These are phyloP conservation scores for Ichneumoninae sp. DNA, from an alignment of 2,888 invertebrate genomes.

Conservation along the genomic window DNA sequence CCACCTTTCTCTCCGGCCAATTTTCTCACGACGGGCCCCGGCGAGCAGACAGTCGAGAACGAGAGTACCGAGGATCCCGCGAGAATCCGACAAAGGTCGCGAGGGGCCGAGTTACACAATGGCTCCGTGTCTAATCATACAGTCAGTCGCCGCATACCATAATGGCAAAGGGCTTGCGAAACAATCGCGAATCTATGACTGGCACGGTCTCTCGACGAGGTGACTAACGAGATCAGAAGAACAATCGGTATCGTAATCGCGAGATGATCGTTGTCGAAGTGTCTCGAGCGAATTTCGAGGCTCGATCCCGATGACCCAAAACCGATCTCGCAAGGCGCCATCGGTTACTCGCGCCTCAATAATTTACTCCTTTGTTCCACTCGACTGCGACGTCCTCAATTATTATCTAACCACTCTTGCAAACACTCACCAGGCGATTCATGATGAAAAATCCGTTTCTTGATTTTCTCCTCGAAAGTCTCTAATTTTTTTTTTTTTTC, in stretches of 20 bases:
- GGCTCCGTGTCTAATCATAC: slow-evolving; percentile 64
- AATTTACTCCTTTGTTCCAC: slow-evolving; percentile 24
- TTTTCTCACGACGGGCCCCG: slow-evolving; percentile 64
- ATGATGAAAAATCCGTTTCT: slow-evolving; percentile 72
- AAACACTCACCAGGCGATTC: slow-evolving; percentile 80
- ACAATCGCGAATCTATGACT: slow-evolving; percentile 45
- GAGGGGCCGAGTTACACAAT: slow-evolving; percentile 70
- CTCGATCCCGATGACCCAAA: not conserved
- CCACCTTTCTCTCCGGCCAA: slow-evolving; percentile 64
- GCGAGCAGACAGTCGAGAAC: slow-evolving; percentile 36
- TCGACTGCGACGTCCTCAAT: slow-evolving; percentile 8
- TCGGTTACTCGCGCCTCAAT: not conserved
- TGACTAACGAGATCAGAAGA: slow-evolving; percentile 53
- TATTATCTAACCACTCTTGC: not conserved
- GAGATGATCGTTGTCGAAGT: slow-evolving; percentile 2
- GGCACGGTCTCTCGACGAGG: slow-evolving; percentile 5
- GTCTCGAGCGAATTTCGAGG: not conserved
- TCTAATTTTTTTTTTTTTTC: not conserved
- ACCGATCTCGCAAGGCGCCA: not conserved
- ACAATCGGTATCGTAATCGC: slow-evolving; percentile 36
- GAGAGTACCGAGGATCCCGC: slow-evolving; percentile 60
- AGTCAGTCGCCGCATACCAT: slow-evolving; percentile 41
- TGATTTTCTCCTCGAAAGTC: not conserved
- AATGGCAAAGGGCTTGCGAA: slow-evolving; percentile 53
- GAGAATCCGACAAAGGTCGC: slow-evolving; percentile 69